These are phyloP conservation scores for Apodemia duryi DNA, from an alignment of 2,888 invertebrate genomes.

Conservation along the genomic window DNA sequence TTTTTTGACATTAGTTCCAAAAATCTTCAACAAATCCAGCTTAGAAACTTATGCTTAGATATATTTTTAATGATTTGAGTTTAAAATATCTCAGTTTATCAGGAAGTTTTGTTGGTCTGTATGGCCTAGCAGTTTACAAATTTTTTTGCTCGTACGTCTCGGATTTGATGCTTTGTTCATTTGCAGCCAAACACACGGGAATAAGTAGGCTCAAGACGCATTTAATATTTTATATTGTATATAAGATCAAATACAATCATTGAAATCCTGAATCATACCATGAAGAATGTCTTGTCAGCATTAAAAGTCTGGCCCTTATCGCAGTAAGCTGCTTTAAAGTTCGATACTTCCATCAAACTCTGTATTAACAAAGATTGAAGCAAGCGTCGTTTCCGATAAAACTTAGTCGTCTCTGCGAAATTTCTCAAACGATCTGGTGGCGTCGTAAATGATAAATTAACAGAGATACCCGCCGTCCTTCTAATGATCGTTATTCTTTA, in stretches of 20 bases:
- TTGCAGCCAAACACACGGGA: too few species aligned
- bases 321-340: conserved; percentile 31
- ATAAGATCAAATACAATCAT: neutral
- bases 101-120: too few species aligned
- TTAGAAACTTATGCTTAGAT: too few species aligned
- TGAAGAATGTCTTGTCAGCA: conserved; percentile 19
- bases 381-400: conserved; percentile 47
- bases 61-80: too few species aligned
- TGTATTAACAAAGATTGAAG: conserved; percentile 49
- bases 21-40: too few species aligned
- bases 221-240: too few species aligned
- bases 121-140: too few species aligned
- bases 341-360: conserved; percentile 44
- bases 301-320: conserved; percentile 12
- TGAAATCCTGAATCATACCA: neutral
- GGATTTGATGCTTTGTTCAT: too few species aligned
- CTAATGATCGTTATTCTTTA: conserved; percentile 37
- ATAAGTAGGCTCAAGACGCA: too few species aligned
- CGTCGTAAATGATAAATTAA: conserved; percentile 60
- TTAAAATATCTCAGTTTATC: too few species aligned
- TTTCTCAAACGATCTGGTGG: conserved; percentile 47
- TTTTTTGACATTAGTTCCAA: too few species aligned
- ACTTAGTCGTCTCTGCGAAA: conserved; percentile 52
- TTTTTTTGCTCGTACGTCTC: too few species aligned
- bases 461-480: conserved; percentile 46